Conservation (phyloP, 2,113 vertebrate species). For the Prochilodus magdalenae region DNA sequence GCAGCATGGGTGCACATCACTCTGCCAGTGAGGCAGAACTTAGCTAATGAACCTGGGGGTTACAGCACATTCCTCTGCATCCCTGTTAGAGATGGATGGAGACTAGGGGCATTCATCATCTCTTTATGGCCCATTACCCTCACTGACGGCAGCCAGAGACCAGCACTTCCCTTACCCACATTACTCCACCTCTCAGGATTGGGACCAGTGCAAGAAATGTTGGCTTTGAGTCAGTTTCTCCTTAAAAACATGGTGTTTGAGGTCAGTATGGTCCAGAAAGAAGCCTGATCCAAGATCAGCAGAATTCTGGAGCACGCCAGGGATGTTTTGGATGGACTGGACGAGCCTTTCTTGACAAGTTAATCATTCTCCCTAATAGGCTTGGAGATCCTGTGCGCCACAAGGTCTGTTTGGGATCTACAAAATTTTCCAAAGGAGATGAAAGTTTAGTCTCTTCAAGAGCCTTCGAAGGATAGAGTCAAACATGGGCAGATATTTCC, state of each 20-base stretch:
- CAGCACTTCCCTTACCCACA: conserved; percentile 72
- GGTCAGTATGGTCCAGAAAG: background rate
- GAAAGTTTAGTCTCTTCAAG: conserved; percentile 10
- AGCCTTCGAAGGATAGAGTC: background rate
- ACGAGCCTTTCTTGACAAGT: background rate
- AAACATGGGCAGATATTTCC: background rate
- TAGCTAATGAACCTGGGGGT: conserved; percentile 60
- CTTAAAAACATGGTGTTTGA: background rate
- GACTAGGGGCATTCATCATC: conserved; percentile 70
- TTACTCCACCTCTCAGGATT: conserved; percentile 65
- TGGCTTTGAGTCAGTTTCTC: background rate
- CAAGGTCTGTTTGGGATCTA: conserved; percentile 12
- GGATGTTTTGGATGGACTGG: background rate
- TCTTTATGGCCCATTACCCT: conserved; percentile 75
- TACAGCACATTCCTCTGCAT: conserved; percentile 64
- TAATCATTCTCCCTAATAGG: conserved; percentile 29
- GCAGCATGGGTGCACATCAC: conserved; percentile 49
- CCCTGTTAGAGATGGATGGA: conserved; percentile 56
- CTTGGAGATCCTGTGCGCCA: background rate
- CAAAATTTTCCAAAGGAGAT: background rate
- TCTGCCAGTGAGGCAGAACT: conserved; percentile 47
- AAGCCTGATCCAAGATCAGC: background rate
- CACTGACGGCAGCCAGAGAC: conserved; percentile 67
- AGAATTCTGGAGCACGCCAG: background rate
- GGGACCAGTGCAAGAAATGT: conserved; percentile 65